Evolutionary conservation across 2,797 vertebrate genomes (phyloP).

Genomic region (Rhinatrema bivittatum): DNA sequence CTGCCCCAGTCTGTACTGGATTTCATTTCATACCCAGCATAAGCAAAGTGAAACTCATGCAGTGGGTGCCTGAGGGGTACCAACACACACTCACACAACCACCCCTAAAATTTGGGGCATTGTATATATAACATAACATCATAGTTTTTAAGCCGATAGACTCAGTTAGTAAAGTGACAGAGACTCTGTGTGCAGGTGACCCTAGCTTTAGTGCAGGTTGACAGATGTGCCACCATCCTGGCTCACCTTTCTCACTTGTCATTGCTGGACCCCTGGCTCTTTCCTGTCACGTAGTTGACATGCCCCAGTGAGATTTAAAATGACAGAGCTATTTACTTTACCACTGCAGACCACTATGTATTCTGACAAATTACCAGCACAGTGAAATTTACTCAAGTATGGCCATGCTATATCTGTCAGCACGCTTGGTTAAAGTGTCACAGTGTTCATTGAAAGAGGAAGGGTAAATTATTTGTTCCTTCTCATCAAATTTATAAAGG

Average conservation of each 20-base stretch:
- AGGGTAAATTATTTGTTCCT: constrained; percentile 38
- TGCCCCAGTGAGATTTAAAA: constrained; percentile 33
- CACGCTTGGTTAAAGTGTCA: constrained; percentile 51
- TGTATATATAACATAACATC: constrained; percentile 5
- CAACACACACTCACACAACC: no score
- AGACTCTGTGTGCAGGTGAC: constrained; percentile 6
- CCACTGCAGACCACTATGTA: constrained; percentile 23
- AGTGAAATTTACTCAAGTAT: constrained; percentile 35
- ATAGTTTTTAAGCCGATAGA: neutral
- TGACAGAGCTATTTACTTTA: constrained; percentile 60
- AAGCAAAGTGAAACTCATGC: no score
- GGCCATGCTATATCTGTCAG: constrained; percentile 38
- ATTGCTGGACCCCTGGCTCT: constrained; percentile 45
- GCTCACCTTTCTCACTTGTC: constrained; percentile 66
- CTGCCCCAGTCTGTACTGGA: no score
- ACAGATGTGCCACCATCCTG: constrained; percentile 40
- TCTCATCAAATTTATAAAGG: constrained; percentile 41
- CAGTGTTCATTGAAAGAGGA: constrained; percentile 31
- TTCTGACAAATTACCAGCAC: constrained; percentile 42
- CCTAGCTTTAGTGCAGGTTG: constrained; percentile 28
- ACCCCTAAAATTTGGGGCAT: constrained; percentile 17
- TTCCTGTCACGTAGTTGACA: constrained; percentile 30
- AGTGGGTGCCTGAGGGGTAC: no score
- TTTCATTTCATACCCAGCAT: no score
- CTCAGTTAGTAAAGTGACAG: constrained; percentile 20